Evolutionary conservation across 2,113 vertebrate species (phyloP).

Genomic region (Halcyon malimbica): DNA sequence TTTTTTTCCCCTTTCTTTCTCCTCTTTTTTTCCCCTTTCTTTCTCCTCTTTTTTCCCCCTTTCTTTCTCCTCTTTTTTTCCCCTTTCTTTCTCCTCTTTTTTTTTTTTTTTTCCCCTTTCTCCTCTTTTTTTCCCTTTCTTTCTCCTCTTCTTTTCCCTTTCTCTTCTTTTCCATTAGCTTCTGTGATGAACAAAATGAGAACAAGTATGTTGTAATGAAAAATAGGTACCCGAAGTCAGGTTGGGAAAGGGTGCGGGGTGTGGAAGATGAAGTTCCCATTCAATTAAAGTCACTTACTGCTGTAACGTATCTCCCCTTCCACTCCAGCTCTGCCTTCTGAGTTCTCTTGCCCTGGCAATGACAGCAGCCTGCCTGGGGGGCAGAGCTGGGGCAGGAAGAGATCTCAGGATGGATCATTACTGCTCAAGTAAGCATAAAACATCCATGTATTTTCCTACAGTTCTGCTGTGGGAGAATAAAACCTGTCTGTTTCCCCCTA

Average conservation of each 20-base stretch:
- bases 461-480: constrained; percentile 24
- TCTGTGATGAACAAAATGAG: not conserved
- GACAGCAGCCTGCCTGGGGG: not conserved
- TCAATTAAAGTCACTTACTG: not conserved
- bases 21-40: too few relatives aligned
- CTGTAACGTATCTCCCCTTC: not conserved
- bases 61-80: too few relatives aligned
- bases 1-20: too few relatives aligned
- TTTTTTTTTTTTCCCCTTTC: too few relatives aligned
- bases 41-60: too few relatives aligned
- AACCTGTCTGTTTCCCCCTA: not conserved
- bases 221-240: not conserved
- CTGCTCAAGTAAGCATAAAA: constrained; percentile 29
- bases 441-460: not conserved
- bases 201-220: not conserved
- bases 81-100: too few relatives aligned
- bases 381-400: not conserved
- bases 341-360: not conserved
- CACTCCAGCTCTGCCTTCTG: not conserved
- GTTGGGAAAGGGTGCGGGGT: not conserved
- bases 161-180: not conserved
- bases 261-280: not conserved
- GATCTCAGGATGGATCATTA: not conserved
- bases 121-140: too few relatives aligned
- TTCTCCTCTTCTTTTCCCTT: too few relatives aligned